Base-by-base conservation (phyloP, 2,113 vertebrate species). In the Ivindomyrus marchei region DNA sequence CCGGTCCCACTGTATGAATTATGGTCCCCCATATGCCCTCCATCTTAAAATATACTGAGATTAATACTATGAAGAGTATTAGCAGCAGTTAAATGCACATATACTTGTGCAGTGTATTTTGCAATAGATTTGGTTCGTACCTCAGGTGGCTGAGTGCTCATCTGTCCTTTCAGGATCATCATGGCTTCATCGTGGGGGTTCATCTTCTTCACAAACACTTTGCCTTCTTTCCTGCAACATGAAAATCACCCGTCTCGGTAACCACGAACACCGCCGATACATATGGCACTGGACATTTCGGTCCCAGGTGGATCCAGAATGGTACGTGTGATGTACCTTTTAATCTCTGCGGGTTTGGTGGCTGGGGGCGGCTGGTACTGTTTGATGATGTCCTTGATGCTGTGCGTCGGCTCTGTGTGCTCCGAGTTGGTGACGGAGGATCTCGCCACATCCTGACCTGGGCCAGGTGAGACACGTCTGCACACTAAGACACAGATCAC, bases 171-270 rank as follows among this genome's bases (percentile, higher is more conserved):
- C 86, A 99, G 94, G 93, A 99, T 98, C 92, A 96, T 95, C 92
- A 99, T 91, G 91, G 98, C 98, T 93, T 99, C 98, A 90, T 99
- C 98, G 0, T 97, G 98, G 90, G 98, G 96, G 31, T 97, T 97
- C 80, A 94, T 94, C 92, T 94, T 97, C 94, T 97, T 99, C 91
- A 93, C 94, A 62, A 99, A 99, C 88, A 93, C 92, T 91, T 97
- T 98, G 42, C 94, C 95, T 62, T 93, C 97, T 91, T 91, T 94
- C 87, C 96, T 97, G 89, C 85, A 52, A 88, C 21, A 77, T 74
- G 9, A 89, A 89, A 89, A 42, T 49, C 21, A 45, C 52, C 36
- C 8, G 4, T 88, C 5, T 42, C 8, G 15, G 21, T 10, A 21
- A 88, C 36, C 36, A 42, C 19, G 3, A 8, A n/a, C 36, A 21